These are phyloP conservation scores for Paraplagusia blochii DNA, from an alignment of 2,113 vertebrate genomes.

Conservation along the genomic window DNA sequence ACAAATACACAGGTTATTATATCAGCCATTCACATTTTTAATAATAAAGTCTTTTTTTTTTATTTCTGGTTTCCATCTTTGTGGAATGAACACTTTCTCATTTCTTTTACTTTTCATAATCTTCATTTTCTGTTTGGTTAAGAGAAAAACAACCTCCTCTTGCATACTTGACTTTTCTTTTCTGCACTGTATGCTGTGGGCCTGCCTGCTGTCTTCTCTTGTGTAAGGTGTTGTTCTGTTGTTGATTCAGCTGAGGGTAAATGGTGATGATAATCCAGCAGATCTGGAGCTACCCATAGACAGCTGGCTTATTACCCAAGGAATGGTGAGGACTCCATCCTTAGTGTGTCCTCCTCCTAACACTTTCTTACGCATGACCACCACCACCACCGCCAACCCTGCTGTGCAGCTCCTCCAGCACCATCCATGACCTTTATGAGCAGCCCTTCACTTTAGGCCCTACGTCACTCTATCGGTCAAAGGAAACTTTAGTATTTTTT, in stretches of 20 bases:
- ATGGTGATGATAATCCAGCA: slow-evolving; percentile 84
- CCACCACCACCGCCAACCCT: slow-evolving; percentile 26
- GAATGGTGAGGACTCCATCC: slow-evolving; percentile 96
- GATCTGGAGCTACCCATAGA: slow-evolving; percentile 96
- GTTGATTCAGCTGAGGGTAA: slow-evolving; percentile 91
- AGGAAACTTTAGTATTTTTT: slow-evolving; percentile 13
- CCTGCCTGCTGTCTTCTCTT: slow-evolving; percentile 74
- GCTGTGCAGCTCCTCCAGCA: slow-evolving; percentile 20
- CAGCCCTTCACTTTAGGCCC: slow-evolving; percentile 27
- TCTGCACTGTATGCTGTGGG: slow-evolving; percentile 68
- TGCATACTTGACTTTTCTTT: slow-evolving; percentile 68
- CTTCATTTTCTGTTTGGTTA: slow-evolving; percentile 15
- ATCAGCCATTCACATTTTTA: neutral
- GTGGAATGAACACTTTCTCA: slow-evolving; percentile 35
- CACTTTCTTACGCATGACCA: slow-evolving; percentile 23
- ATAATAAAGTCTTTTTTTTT: slow-evolving; percentile 15
- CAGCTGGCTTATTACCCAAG: slow-evolving; percentile 99
- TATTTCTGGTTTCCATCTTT: slow-evolving; percentile 50
- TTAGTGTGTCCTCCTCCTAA: slow-evolving; percentile 67
- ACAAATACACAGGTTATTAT: slow-evolving; percentile 5
- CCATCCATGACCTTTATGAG: slow-evolving; percentile 39
- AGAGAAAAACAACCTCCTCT: slow-evolving; percentile 15
- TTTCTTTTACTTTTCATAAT: slow-evolving; percentile 30
- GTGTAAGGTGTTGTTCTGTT: slow-evolving; percentile 80
- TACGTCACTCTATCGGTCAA: slow-evolving; percentile 24